phyloP scores from a whole-genome alignment of 2,888 invertebrate species.

The Protodeltote pygarga region DNA sequence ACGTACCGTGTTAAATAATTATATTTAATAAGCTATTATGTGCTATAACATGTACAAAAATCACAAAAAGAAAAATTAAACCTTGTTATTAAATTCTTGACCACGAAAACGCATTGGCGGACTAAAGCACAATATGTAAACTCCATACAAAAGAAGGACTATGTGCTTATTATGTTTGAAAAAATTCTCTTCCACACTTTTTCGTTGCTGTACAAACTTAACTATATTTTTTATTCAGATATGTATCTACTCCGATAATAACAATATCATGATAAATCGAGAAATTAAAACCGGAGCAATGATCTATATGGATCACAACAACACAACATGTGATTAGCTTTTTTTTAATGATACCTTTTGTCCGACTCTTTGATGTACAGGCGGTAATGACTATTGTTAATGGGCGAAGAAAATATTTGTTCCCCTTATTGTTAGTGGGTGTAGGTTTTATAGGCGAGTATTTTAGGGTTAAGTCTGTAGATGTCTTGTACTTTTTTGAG shows the following conservation, averaged over 20 bases:
- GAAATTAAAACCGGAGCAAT: constrained; percentile 7
- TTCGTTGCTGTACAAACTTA: too few species aligned
- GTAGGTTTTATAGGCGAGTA: not conserved
- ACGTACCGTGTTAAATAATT: too few species aligned
- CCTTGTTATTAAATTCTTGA: too few species aligned
- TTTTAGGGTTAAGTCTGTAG: not conserved
- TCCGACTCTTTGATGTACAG: constrained; percentile 16
- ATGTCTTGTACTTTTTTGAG: not conserved
- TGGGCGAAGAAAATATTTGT: constrained; percentile 13
- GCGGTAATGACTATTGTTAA: constrained; percentile 32
- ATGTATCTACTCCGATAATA: not conserved
- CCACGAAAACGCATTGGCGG: too few species aligned
- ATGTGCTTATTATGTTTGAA: too few species aligned
- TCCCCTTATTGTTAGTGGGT: not conserved
- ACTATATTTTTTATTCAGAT: constrained; percentile 10
- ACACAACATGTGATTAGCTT: constrained; percentile 28
- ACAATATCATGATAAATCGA: constrained; percentile 2
- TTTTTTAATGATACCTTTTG: constrained; percentile 30
- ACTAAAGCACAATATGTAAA: too few species aligned
- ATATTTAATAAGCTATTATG: too few species aligned
- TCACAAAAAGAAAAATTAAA: too few species aligned
- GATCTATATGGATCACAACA: constrained; percentile 13
- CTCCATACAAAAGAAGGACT: too few species aligned
- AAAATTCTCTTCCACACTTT: too few species aligned
- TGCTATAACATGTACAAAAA: too few species aligned